Percentiles rank a stretch among this genome's conserved stretches.
Conservation (phyloP, 2,113 vertebrate species). For the Macrotus californicus region DNA sequence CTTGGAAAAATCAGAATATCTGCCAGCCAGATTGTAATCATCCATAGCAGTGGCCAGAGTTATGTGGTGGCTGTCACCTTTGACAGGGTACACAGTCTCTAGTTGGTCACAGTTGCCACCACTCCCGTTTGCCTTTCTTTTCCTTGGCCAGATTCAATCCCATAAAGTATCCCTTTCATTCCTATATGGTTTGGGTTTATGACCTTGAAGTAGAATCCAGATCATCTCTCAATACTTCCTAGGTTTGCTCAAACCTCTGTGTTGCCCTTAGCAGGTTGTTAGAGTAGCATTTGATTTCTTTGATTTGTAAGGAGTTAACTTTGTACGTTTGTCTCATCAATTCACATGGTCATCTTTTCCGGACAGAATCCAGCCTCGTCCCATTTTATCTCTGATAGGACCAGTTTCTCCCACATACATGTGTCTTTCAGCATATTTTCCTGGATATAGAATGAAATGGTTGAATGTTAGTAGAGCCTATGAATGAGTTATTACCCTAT, state of each 20-base stretch:
- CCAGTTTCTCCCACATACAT: background rate
- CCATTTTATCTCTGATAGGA: background rate
- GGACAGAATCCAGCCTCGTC: background rate
- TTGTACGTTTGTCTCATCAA: background rate
- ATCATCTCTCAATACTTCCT: background rate
- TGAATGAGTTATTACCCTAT: constrained; percentile 59
- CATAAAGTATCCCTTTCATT: background rate
- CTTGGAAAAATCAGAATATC: background rate
- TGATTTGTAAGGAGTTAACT: background rate
- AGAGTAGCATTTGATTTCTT: background rate
- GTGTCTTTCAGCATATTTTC: background rate
- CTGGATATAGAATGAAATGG: background rate
- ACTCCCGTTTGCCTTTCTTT: background rate
- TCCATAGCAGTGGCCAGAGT: background rate
- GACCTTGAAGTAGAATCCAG: background rate
- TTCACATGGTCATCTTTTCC: background rate
- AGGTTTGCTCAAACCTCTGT: background rate
- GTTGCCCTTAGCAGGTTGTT: background rate
- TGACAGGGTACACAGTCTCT: background rate
- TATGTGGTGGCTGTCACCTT: accelerated
- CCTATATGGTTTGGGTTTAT: background rate
- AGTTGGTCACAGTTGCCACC: background rate
- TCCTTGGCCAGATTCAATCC: background rate
- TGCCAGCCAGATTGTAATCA: background rate
- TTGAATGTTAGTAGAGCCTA: constrained; percentile 26